Evolutionary conservation across 2,888 invertebrate genomes (phyloP), one percentile per base, ranked within the genome.

Genomic region (Invenusta paracnida): DNA sequence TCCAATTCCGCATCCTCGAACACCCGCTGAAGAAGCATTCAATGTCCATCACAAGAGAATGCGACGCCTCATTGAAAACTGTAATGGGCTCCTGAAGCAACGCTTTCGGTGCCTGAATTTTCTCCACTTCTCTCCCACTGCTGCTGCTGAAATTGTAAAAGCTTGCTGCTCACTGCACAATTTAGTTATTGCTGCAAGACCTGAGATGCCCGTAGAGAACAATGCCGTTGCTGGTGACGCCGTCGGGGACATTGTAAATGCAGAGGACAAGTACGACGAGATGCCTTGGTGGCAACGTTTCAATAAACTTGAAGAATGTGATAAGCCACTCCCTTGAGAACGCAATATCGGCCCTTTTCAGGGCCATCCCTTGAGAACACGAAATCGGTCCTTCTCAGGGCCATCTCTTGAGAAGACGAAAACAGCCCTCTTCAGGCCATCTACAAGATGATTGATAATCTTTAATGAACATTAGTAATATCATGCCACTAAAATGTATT

Each of bases 121-220:
- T 27, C 79, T 79, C 5, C 79, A 27, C 29, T 23, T 79, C n/a
- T 27, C 25, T 79, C 79, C 79, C 2, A 25, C 27, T 27, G 5
- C 25, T 79, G 79, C 79, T 11, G 79, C 11, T 23, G 79, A 79
- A 79, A 79, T 79, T 79, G n/a, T 79, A 27, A 79, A 79, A n/a
- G 79, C 79, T 27, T 79, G 79, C 79, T 79, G 79, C 29, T 23
- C 29, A 79, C 79, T 79, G 25, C 79, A 79, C 29, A 79, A 79
- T 48, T 48, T 48, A 48, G 48, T 48, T 48, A 48, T 48, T 48
- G 48, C 48, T 48, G 48, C 48, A 48, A 48, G 48, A 48, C 48
- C 48, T 48, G 48, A 48, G 48, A 48, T 48, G 48, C 48, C 48
- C 48, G 17, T 11, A 11, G 48, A 17, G 5, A 48, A 48, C 17